These are phyloP conservation scores for Argyra leucocephala DNA, from an alignment of 2,888 invertebrate species.

Conservation along the genomic window DNA sequence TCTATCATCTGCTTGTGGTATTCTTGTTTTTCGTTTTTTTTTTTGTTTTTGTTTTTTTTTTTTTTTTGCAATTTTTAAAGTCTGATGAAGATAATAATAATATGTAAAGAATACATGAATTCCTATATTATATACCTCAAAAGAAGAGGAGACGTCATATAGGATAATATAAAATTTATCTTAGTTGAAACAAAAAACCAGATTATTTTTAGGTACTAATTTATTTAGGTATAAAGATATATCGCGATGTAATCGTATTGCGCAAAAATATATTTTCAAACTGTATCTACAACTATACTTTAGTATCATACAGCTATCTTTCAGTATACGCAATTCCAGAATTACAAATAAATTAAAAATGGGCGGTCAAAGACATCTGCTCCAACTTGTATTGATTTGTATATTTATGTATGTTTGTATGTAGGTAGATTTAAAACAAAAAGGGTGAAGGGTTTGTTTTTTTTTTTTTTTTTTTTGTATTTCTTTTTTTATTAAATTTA, in stretches of 20 bases:
- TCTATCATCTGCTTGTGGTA: too few species aligned
- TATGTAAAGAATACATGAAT: too few species aligned
- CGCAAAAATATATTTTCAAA: neutral
- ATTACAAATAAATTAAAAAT: constrained; percentile 2
- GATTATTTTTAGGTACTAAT: constrained; percentile 3
- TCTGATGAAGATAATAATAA: too few species aligned
- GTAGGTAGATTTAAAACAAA: neutral
- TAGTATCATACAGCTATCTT: neutral
- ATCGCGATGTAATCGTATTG: neutral
- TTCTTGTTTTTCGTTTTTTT: too few species aligned
- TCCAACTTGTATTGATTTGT: too few species aligned
- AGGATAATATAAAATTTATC: too few species aligned
- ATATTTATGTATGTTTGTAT: neutral
- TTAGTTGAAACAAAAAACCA: neutral
- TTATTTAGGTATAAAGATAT: neutral
- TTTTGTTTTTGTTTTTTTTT: too few species aligned
- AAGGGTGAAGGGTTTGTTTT: neutral
- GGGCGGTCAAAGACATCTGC: constrained; percentile 6
- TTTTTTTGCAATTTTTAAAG: too few species aligned
- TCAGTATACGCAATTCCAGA: neutral
- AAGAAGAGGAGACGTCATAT: too few species aligned
- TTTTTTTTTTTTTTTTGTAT: too few species aligned
- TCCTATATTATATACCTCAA: too few species aligned
- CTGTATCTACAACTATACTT: neutral
- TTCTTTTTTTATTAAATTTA: neutral